Base-by-base conservation (phyloP, 2,888 invertebrate species). In the Notodonta ziczac region DNA sequence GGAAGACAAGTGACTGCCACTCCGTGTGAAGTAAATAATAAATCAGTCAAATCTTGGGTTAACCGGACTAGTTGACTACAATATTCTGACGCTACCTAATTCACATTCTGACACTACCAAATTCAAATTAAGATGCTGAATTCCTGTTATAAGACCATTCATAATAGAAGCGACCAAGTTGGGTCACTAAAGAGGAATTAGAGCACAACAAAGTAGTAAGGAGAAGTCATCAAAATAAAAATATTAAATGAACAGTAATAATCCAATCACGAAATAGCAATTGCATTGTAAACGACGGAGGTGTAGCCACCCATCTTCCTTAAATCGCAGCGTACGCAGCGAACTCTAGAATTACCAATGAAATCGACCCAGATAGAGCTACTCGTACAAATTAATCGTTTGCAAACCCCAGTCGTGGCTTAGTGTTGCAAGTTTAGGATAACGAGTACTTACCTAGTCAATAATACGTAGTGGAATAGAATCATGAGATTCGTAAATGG, bases 351-450 rank as follows among this genome's bases (percentile, higher is more conserved):
- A 85, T 84, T 85, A 84, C 67, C 72, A 78, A 77, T 71, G 82
- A 85, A 84, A 83, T 79, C 80, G 85, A 81, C 84, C 85, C 66
- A 81, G 78, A 82, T 89, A 74, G 66, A 67, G 76, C 80, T 85
- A 85, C 73, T 61, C 71, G 75, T 84, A 84, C 88, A 84, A 85
- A 87, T 86, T 85, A 86, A 86, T 84, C 80, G 44, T 10, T 56
- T 24, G 14, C n/a, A 74, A 83, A 82, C 81, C 84, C 79, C 78
- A 77, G 73, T 86, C 83, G 82, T 82, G 76, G 73, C 53, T 78
- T 68, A 68, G 77, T 84, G 82, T 83, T 81, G 85, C 81, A 86
- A 88, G 63, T 65, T 66, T 68, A 72, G 70, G 72, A 69, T 73
- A 78, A 77, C 80, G 78, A 72, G 73, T 73, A 65, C 66, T 24